phyloP scores from a whole-genome alignment of 2,888 invertebrate genomes.

The Drosophila longiperda region DNA sequence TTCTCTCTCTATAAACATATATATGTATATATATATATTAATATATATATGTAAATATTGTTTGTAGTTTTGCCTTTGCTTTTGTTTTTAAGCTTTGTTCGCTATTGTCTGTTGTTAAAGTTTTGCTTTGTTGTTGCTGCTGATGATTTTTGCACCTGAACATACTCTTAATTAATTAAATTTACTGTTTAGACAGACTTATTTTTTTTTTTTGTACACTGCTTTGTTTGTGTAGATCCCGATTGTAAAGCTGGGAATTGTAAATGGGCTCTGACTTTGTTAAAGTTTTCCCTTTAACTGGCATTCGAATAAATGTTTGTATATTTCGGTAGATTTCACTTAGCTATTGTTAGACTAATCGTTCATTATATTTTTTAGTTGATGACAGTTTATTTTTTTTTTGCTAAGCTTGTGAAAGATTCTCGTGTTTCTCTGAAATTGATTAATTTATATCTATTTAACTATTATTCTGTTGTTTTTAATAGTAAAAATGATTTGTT shows the following conservation, averaged over 20 bases:
- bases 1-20: constrained; percentile 7
- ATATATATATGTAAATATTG: constrained; percentile 2
- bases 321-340: constrained; percentile 23
- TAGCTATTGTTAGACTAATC: constrained; percentile 42
- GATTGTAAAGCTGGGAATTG: constrained; percentile 28
- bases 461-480: background rate
- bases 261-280: constrained; percentile 15
- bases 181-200: constrained; percentile 41
- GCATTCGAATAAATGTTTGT: constrained; percentile 41
- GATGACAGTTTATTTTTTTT: constrained; percentile 36
- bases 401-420: constrained; percentile 27
- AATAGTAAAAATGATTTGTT: background rate
- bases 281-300: constrained; percentile 23
- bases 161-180: constrained; percentile 61
- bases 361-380: constrained; percentile 11
- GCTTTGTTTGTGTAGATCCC: constrained; percentile 19
- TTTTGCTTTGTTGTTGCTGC: constrained; percentile 31
- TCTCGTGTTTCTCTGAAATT: background rate
- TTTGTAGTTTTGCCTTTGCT: constrained; percentile 12
- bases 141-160: constrained; percentile 43
- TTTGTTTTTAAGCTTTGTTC: constrained; percentile 15
- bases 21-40: background rate
- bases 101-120: constrained; percentile 52
- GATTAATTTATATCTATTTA: background rate
- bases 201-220: constrained; percentile 32